These are phyloP conservation scores for Agrilus planipennis DNA, from an alignment of 1,140 invertebrate genomes.

Conservation along the genomic window DNA sequence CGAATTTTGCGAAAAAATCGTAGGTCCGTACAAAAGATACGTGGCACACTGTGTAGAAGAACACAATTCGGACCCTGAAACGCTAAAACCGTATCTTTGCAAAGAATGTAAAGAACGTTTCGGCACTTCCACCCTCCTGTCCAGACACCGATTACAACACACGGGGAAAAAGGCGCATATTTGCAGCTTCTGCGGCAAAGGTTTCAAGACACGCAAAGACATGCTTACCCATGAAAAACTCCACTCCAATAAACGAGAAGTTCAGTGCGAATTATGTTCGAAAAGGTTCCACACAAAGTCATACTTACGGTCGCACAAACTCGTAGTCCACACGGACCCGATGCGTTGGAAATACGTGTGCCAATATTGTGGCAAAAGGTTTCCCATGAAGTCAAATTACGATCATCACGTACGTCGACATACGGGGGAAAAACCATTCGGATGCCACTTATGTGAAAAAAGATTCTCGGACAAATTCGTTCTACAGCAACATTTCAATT, in stretches of 20 bases:
- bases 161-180: slow-evolving; percentile 27
- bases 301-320: slow-evolving; percentile 18
- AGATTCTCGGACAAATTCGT: slow-evolving; percentile 39
- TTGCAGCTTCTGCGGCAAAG: slow-evolving; percentile 43
- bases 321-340: slow-evolving; percentile 23
- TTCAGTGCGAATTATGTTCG: slow-evolving; percentile 52
- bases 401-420: slow-evolving; percentile 62
- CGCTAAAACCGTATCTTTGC: slow-evolving; percentile 21
- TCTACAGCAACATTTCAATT: slow-evolving; percentile 20
- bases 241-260: slow-evolving; percentile 56
- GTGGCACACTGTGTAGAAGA: slow-evolving; percentile 16
- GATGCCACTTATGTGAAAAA: slow-evolving; percentile 60
- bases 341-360: slow-evolving; percentile 23
- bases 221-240: slow-evolving; percentile 40
- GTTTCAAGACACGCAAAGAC: slow-evolving; percentile 44
- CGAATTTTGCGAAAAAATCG: slow-evolving; percentile 15
- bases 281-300: slow-evolving; percentile 39
- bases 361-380: slow-evolving; percentile 17
- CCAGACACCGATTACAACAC: slow-evolving; percentile 23
- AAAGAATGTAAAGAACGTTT: slow-evolving; percentile 19
- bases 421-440: slow-evolving; percentile 53
- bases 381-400: slow-evolving; percentile 20
- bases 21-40: slow-evolving; percentile 13
- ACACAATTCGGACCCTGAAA: slow-evolving; percentile 16
- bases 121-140: slow-evolving; percentile 14